Evolutionary conservation across 2,888 invertebrate genomes (phyloP), one percentile per base, ranked within the genome.

Genomic region (Argynnis bischoffii): DNA sequence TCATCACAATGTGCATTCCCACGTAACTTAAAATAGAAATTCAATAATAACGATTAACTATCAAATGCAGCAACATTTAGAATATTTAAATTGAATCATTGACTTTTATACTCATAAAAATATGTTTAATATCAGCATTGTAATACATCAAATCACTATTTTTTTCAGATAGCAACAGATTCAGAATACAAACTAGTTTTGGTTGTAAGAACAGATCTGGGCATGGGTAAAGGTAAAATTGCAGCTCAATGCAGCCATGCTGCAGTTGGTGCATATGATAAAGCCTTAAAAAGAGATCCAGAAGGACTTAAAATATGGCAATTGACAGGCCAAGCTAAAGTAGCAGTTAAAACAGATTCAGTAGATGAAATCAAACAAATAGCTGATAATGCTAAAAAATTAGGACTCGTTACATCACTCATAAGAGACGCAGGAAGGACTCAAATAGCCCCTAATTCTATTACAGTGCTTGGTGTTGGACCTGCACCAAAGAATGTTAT

Each of bases 161-260:
- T 71, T 51, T 90, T 88, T 14, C 87, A 92, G 92, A 86, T 85
- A 66, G 70, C 80, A 41, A 84, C 90, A 66, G 84, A 90, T 59
- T 91, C 93, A 50, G 95, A 95, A 80, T 95, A 95, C 78, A 97
- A 99, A 88, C 92, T 99, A 89, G 96, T 98, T 6, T 87, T 99
- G 74, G 96, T 98, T 3, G 96, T 98, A 6, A 93, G 98, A 77
- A 97, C 95, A 81, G 99, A 99, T 79, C 90, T 99, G 4, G 97
- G 97, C 85, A 99, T 99, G 99, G 96, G 97, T 15, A 98, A 98
- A 92, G 98, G 99, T 1, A 99, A 99, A 93, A 96, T 97, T 53
- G 98, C 97, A 4, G 97, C 98, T 0, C 98, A 98, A 86, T 98
- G 98, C 87, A 95, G 96, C n/a, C 98, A 99, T 84, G 98, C 97